A percentile compares a stretch with the other conserved stretches of the same genome.
Conservation (phyloP, 2,113 vertebrate species). For the Rhinolophus sinicus region DNA sequence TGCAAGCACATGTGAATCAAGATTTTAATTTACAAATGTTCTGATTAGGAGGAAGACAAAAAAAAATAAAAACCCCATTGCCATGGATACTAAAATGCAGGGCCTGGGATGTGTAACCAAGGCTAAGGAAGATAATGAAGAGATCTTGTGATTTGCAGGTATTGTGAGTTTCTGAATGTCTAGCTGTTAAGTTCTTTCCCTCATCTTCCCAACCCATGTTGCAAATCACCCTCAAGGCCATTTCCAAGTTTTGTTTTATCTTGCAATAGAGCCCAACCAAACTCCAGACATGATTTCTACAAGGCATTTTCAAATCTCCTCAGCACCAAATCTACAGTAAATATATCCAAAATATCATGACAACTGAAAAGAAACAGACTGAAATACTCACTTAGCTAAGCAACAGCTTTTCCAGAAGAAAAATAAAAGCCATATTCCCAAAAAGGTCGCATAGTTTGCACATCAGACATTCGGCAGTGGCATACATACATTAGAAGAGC, state of each 20-base stretch:
- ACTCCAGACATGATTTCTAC: neutral
- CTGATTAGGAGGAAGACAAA: conserved; percentile 47
- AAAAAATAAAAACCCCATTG: conserved; percentile 28
- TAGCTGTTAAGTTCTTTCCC: neutral
- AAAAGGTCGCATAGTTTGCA: neutral
- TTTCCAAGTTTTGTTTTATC: conserved; percentile 45
- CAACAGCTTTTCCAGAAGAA: neutral
- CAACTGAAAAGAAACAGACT: conserved; percentile 30
- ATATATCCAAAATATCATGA: conserved; percentile 52
- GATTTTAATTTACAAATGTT: conserved; percentile 62
- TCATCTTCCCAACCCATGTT: neutral
- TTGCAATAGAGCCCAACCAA: neutral
- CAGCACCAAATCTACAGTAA: neutral
- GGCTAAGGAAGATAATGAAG: conserved; percentile 8
- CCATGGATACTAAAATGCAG: conserved; percentile 64
- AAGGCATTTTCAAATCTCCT: conserved; percentile 39
- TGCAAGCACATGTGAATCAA: conserved; percentile 42
- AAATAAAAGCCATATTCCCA: conserved; percentile 36
- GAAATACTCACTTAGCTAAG: conserved; percentile 29
- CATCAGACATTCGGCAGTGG: neutral
- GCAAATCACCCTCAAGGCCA: neutral
- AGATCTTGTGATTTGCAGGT: conserved; percentile 1
- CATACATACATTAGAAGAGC: neutral
- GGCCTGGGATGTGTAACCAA: neutral
- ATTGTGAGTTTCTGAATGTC: conserved; percentile 21